Evolutionary conservation across 1,140 invertebrate genomes (phyloP), one percentile per base, ranked within the genome.

Genomic region (Zaprionus africanus): DNA sequence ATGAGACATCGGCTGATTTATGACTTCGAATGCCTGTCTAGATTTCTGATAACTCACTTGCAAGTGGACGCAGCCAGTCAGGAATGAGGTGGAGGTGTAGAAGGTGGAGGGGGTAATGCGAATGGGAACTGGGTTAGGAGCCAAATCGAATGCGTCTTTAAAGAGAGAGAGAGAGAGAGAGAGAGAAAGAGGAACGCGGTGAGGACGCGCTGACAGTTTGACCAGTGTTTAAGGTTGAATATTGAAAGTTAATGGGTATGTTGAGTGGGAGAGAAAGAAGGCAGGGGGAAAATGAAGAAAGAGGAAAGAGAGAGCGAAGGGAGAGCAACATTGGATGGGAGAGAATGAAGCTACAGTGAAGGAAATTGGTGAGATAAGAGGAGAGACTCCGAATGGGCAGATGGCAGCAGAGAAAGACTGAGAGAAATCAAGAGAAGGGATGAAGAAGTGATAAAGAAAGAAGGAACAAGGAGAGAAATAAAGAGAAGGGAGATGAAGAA

Each of bases 1-100:
- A 86, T 86, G 82, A 74, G 76, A 64, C 67, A 66, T 57, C 68
- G 63, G 49, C 76, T 85, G 78, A 85, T 85, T 85, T 85, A 85
- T 81, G 82, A 66, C 78, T 63, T 64, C 66, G 56, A 69, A 70
- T 79, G 68, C 41, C 56, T 51, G 74, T 54, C 60, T 66, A 69
- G 79, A 49, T 66, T 76, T 78, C 76, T 38, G 67, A 79, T 79
- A 59, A 60, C 64, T 79, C 51, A 66, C 28, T 68, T 17, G 60
- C 5, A 38, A 19, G n/a, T 61, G 38, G 15, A 41, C 13, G 34
- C n/a, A 41, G 68, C 11, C 46, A 31, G 26, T 26, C 31, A 11
- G 31, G 53, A 17, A 17, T 22, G 51, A 11, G 31, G 0, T 43
- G 46, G 41, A 28, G 22, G 0, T 53, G 38, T 22, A 24, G 62